Evolutionary conservation across 1,140 invertebrate species (phyloP), one percentile per base, ranked within the genome.

Genomic region (Pseudomyrmex pallidus): DNA sequence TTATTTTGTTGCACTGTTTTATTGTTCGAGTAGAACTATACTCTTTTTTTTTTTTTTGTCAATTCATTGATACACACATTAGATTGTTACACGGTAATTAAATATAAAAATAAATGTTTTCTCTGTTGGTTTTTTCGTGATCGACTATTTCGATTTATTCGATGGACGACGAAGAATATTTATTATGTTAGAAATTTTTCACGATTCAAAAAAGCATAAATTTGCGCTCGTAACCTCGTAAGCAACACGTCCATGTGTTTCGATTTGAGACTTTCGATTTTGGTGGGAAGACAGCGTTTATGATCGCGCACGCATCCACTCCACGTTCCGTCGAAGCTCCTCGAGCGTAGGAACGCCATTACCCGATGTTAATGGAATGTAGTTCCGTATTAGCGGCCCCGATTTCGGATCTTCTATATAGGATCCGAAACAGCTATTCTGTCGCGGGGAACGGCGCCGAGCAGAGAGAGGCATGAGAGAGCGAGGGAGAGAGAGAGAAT

Each of bases 361-460:
- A 90, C 66, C 80, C 70, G 83, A 87, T 82, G 85, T 89, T 90
- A 90, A 90, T 90, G 89, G 89, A 89, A 87, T 87, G 89, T 90
- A 90, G 86, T 90, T 84, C 84, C 88, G 84, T 90, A 90, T 90
- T 90, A 90, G 87, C 76, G 86, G 57, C 35, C 76, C 66, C 84
- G 88, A 89, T 89, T 89, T 87, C 73, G 88, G 85, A 83, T 87
- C 88, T 83, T 87, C 89, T 67, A 85, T 87, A 89, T 87, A 85
- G 89, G 86, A 80, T 74, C 74, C 66, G 89, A 89, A 89, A 87
- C 84, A 82, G 83, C 84, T 74, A 85, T 87, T 87, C 78, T 63
- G 61, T 68, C 22, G 72, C 64, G 67, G 82, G 35, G 78, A 88
- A 87, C 83, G 64, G 82, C 70, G 76, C 62, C 35, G 35, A 35